Conservation (phyloP, 2,888 invertebrate species). For the Rhyacophila evoluta region DNA sequence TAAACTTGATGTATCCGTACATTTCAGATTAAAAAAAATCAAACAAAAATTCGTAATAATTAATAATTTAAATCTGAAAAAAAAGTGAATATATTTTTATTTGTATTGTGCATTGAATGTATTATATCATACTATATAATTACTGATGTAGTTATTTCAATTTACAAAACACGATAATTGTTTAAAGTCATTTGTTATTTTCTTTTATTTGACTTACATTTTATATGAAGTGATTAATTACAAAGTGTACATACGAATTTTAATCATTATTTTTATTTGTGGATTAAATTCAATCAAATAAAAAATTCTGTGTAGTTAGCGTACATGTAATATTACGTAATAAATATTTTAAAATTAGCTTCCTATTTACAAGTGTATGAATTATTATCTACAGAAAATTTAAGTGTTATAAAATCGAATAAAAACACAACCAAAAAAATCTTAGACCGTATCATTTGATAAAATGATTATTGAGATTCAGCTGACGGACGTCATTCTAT, state of each 20-base stretch:
- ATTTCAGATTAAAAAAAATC: too few relatives aligned
- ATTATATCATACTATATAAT: too few relatives aligned
- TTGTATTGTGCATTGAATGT: too few relatives aligned
- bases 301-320: neutral
- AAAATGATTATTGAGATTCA: slow-evolving; percentile 12
- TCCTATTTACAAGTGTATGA: neutral
- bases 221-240: neutral
- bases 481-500: slow-evolving; percentile 27
- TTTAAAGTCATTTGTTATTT: neutral
- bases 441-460: slow-evolving; percentile 8
- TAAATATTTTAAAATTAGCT: neutral
- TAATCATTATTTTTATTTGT: neutral
- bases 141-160: too few relatives aligned
- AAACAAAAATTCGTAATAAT: too few relatives aligned
- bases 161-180: neutral
- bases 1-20: too few relatives aligned
- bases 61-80: too few relatives aligned
- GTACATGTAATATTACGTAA: neutral
- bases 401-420: neutral
- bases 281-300: neutral
- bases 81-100: too few relatives aligned
- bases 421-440: neutral
- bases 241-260: neutral
- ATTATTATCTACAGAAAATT: neutral
- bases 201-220: neutral